Conservation (phyloP, 2,888 invertebrate genomes). For the Amiota minor region DNA sequence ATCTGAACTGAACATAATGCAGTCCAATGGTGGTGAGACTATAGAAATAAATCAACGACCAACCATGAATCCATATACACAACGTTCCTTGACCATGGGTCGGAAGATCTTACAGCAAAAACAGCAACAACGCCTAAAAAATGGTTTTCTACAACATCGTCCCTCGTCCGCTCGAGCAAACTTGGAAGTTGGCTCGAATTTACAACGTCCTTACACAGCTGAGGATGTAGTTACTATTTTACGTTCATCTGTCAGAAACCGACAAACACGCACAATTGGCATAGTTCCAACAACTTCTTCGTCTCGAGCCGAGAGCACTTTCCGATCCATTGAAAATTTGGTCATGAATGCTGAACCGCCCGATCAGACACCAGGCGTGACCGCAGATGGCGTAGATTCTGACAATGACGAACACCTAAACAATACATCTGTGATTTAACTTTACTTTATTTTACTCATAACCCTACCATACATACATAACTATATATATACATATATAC, state of each 20-base stretch:
- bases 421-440: conserved; percentile 71
- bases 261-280: conserved; percentile 47
- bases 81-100: conserved; percentile 64
- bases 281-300: conserved; percentile 52
- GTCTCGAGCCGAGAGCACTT: conserved; percentile 58
- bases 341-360: conserved; percentile 69
- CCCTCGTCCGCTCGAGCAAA: conserved; percentile 36
- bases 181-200: conserved; percentile 38
- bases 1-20: conserved; percentile 19
- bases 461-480: conserved; percentile 20
- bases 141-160: conserved; percentile 26
- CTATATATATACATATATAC: conserved; percentile 35
- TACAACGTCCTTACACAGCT: conserved; percentile 64
- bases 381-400: conserved; percentile 42
- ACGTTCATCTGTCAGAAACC: conserved; percentile 63
- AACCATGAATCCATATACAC: conserved; percentile 49
- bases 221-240: conserved; percentile 70
- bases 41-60: conserved; percentile 61
- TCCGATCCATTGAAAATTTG: conserved; percentile 70
- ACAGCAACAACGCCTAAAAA: conserved; percentile 22
- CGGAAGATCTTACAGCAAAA: conserved; percentile 54
- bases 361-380: conserved; percentile 67
- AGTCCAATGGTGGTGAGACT: conserved; percentile 54
- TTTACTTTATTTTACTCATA: conserved; percentile 52
- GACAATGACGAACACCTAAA: conserved; percentile 47